A percentile compares a stretch with the other conserved stretches of the same genome.
These are phyloP conservation scores for Ctenopoma multispine DNA, from an alignment of 2,797 vertebrate genomes.

Conservation along the genomic window DNA sequence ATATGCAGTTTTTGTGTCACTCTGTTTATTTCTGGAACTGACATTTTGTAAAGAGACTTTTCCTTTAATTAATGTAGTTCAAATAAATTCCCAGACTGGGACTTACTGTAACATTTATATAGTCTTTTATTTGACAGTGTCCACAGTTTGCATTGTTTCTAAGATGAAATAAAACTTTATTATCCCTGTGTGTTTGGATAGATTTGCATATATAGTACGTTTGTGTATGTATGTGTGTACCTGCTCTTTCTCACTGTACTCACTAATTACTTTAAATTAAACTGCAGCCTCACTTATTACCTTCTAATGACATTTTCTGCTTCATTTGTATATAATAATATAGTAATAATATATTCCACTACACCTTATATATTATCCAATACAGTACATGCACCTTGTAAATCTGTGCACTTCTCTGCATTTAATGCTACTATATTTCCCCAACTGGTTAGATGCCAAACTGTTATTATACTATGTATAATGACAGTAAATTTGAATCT, in stretches of 20 bases:
- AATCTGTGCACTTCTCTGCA: too few relatives aligned
- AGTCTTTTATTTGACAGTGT: slow-evolving; percentile 33
- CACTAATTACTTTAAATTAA: slow-evolving; percentile 62
- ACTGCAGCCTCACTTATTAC: slow-evolving; percentile 40
- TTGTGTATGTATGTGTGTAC: background rate
- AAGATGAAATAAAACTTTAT: slow-evolving; percentile 59
- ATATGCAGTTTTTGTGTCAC: background rate
- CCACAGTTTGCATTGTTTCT: slow-evolving; percentile 36
- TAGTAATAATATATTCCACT: too few relatives aligned
- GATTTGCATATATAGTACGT: background rate
- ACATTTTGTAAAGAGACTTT: background rate
- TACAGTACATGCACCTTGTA: too few relatives aligned
- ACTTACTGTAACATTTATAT: slow-evolving; percentile 42
- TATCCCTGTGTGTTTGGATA: slow-evolving; percentile 18
- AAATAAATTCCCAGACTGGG: slow-evolving; percentile 43
- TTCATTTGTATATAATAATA: too few relatives aligned
- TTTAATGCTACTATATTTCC: too few relatives aligned
- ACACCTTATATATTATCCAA: too few relatives aligned
- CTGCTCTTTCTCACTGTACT: slow-evolving; percentile 11
- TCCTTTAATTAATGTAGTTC: slow-evolving; percentile 30
- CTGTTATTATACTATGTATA: too few relatives aligned
- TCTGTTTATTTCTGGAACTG: slow-evolving; percentile 1
- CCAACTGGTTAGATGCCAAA: too few relatives aligned
- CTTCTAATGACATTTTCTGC: slow-evolving; percentile 57
- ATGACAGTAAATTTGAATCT: too few relatives aligned